A percentile compares a stretch with the other conserved stretches of the same genome.
These are phyloP conservation scores for Gallinago media DNA, from an alignment of 2,113 vertebrate genomes.

Conservation along the genomic window DNA sequence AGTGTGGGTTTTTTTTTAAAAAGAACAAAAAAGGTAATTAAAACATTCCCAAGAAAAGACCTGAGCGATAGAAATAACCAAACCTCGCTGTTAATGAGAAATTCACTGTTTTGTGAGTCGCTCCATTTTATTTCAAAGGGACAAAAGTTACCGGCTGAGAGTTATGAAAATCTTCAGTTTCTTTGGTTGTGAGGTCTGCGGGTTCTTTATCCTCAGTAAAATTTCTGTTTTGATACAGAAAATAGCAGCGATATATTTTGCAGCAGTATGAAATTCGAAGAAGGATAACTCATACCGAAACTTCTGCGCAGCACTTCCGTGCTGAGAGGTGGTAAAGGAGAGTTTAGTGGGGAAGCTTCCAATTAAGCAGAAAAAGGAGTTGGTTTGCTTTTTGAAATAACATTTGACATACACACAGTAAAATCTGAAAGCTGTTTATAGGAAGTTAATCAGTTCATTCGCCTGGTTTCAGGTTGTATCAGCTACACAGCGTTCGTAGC, in stretches of 20 bases:
- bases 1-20: background rate
- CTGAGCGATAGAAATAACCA: background rate
- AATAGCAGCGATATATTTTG: constrained; percentile 22
- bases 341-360: constrained; percentile 41
- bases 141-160: background rate
- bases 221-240: constrained; percentile 21
- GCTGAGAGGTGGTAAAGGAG: background rate
- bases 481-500: rapidly evolving
- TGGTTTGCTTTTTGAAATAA: constrained; percentile 15
- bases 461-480: constrained; percentile 10
- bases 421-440: background rate
- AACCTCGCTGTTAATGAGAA: background rate
- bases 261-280: background rate
- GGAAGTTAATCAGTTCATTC: background rate
- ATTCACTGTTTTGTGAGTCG: background rate
- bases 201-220: background rate
- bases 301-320: constrained; percentile 25
- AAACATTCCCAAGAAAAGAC: background rate
- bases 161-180: background rate
- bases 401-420: background rate
- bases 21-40: background rate
- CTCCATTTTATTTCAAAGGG: background rate
- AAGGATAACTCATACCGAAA: constrained; percentile 62
- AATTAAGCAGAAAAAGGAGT: constrained; percentile 41
- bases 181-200: background rate